These are phyloP conservation scores for Stegophylla sp. DNA, from an alignment of 2,888 invertebrate genomes.

Conservation along the genomic window DNA sequence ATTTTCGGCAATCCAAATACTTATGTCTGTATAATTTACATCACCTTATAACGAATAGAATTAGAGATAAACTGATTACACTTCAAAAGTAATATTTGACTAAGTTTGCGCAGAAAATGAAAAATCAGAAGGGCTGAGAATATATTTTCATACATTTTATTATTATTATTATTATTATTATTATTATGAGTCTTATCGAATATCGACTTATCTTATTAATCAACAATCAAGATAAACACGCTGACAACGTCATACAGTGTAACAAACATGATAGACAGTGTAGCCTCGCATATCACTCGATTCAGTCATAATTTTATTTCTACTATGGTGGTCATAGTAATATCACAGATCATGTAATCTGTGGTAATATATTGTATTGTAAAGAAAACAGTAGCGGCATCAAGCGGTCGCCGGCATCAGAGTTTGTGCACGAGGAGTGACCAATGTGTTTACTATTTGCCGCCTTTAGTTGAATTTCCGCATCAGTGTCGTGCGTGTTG, in stretches of 20 bases:
- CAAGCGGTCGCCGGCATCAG: too few species aligned
- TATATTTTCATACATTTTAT: not conserved
- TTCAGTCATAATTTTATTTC: not conserved
- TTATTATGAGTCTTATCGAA: slow-evolving; percentile 35
- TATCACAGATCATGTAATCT: not conserved
- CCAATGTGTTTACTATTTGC: slow-evolving; percentile 11
- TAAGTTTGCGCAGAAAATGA: not conserved
- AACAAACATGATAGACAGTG: not conserved
- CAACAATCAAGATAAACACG: slow-evolving; percentile 45
- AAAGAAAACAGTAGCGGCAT: too few species aligned
- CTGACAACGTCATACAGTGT: slow-evolving; percentile 29
- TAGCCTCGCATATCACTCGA: not conserved
- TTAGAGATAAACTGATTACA: not conserved
- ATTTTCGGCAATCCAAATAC: slow-evolving; percentile 21
- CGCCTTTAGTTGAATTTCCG: slow-evolving; percentile 50
- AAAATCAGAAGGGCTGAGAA: not conserved
- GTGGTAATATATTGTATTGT: not conserved
- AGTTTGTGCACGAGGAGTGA: not conserved
- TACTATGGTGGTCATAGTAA: not conserved
- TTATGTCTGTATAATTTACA: slow-evolving; percentile 8
- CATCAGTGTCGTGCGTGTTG: not conserved
- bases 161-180: not conserved
- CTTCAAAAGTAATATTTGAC: not conserved
- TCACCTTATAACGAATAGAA: not conserved
- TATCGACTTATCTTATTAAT: slow-evolving; percentile 52